Percentiles rank a stretch among this genome's conserved stretches.
These are phyloP conservation scores for Eidolon dupreanum DNA, from an alignment of 2,797 vertebrate genomes.

Conservation along the genomic window DNA sequence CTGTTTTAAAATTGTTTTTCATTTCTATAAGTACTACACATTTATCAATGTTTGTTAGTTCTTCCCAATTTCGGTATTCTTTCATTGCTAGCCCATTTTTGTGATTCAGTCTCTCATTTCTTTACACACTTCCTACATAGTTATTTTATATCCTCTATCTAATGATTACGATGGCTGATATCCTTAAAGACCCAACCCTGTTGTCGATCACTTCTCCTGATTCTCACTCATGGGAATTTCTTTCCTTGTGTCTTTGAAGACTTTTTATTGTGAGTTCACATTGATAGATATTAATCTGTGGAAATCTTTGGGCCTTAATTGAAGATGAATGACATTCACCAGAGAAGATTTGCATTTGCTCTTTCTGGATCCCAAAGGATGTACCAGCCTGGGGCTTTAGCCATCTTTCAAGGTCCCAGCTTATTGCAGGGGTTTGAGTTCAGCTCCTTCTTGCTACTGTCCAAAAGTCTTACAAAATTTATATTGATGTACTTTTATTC, in stretches of 20 bases:
- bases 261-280: background rate
- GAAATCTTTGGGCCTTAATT: background rate
- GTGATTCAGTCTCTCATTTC: background rate
- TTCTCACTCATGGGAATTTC: background rate
- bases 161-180: background rate
- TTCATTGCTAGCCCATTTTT: background rate
- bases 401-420: background rate
- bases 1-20: conserved; percentile 39
- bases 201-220: background rate
- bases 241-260: background rate
- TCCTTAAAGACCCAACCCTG: background rate
- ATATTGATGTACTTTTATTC: background rate
- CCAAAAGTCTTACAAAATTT: background rate
- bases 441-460: background rate
- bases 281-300: background rate
- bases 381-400: background rate
- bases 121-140: background rate
- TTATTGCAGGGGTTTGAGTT: background rate
- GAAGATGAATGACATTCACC: background rate
- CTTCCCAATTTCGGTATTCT: background rate
- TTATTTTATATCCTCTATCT: background rate
- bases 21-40: background rate
- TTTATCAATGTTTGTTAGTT: background rate
- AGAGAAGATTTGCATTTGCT: background rate
- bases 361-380: background rate